These are phyloP conservation scores for Zeugodacus cucurbitae DNA, from an alignment of 1,140 invertebrate genomes.

Conservation along the genomic window DNA sequence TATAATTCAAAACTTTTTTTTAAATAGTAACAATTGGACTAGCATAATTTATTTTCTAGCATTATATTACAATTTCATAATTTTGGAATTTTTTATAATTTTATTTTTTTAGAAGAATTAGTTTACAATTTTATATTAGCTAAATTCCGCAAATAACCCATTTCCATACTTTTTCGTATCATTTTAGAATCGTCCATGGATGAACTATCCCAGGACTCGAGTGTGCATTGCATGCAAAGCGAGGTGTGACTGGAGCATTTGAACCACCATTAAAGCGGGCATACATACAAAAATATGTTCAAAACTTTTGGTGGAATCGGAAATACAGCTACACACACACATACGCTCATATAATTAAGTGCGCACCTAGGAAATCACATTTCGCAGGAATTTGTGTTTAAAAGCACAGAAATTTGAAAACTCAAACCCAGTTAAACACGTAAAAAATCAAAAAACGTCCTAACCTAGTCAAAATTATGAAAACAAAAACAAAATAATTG, in stretches of 20 bases:
- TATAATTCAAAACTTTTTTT: no score
- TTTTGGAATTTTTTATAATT: no score
- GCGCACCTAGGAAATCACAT: background rate
- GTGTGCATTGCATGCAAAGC: slow-evolving; percentile 81
- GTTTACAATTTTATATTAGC: no score
- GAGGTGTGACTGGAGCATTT: slow-evolving; percentile 71
- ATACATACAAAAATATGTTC: background rate
- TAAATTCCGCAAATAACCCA: no score
- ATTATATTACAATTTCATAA: no score
- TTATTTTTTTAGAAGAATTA: no score
- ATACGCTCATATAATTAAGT: background rate
- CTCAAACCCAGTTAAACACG: slow-evolving; percentile 24
- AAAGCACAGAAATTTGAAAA: background rate
- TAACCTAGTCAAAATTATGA: slow-evolving; percentile 63
- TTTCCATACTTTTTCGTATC: slow-evolving; percentile 32
- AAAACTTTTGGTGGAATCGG: background rate
- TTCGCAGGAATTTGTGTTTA: background rate
- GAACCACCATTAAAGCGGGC: slow-evolving; percentile 41
- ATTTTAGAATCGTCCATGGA: slow-evolving; percentile 82
- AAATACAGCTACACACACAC: background rate
- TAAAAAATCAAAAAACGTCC: slow-evolving; percentile 52
- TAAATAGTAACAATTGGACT: no score
- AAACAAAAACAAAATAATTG: slow-evolving; percentile 20
- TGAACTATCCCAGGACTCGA: slow-evolving; percentile 83
- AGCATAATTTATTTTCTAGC: no score